These are phyloP conservation scores for Osmoderma eremita DNA, from an alignment of 2,888 invertebrate species.

Conservation along the genomic window DNA sequence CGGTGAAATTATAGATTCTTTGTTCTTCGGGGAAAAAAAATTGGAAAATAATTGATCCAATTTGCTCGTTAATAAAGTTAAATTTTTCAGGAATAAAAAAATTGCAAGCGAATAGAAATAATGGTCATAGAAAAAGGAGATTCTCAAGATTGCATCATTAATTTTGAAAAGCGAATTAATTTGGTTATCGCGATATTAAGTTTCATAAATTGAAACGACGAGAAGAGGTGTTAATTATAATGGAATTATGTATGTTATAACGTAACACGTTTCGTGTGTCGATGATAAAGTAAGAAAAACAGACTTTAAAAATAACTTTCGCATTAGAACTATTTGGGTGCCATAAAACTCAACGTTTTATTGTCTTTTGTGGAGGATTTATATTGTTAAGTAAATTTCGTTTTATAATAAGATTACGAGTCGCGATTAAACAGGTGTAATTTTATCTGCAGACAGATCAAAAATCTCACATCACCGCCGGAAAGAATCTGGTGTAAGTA, in stretches of 20 bases:
- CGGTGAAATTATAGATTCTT: neutral
- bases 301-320: constrained; percentile 15
- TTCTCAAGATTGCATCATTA: no score
- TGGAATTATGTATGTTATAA: neutral
- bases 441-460: constrained; percentile 40
- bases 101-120: neutral
- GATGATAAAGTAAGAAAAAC: constrained; percentile 14
- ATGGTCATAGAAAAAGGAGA: no score
- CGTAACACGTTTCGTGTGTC: constrained; percentile 12
- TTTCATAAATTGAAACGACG: no score
- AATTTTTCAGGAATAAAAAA: neutral
- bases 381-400: constrained; percentile 23
- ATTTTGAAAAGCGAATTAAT: no score
- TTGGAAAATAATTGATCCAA: neutral
- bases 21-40: no score
- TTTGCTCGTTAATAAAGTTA: neutral
- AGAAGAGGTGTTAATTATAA: no score
- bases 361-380: constrained; percentile 23
- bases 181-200: no score
- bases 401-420: constrained; percentile 19
- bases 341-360: constrained; percentile 14
- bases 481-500: constrained; percentile 55
- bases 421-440: constrained; percentile 34
- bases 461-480: constrained; percentile 46
- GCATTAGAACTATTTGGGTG: constrained; percentile 6